A percentile compares a stretch with the other conserved stretches of the same genome.
Conservation (phyloP, 2,797 vertebrate species). For the Telmatherina bonti region DNA sequence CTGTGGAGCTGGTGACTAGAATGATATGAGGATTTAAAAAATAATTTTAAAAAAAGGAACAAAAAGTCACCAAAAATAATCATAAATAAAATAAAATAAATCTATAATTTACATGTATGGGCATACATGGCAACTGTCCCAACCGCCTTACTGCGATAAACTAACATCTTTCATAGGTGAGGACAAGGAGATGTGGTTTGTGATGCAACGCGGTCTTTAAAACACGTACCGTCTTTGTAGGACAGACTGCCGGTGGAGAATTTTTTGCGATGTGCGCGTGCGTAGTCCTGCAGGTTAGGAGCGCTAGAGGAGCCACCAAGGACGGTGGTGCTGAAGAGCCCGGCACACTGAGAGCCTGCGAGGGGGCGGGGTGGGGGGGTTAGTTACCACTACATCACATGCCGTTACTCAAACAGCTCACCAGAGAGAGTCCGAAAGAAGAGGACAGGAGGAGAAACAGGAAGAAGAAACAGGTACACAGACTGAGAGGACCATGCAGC, state of each 20-base stretch:
- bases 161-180: neutral
- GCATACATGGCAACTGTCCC: constrained; percentile 15
- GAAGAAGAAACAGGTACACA: constrained; percentile 35
- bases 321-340: constrained; percentile 99
- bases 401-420: constrained; percentile 69
- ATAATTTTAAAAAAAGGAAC: constrained; percentile 20
- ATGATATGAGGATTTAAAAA: constrained; percentile 21
- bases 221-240: constrained; percentile 98
- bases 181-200: constrained; percentile 30
- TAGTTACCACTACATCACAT: constrained; percentile 85
- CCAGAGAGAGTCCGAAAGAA: constrained; percentile 32
- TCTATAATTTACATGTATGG: constrained; percentile 25
- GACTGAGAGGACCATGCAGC: constrained; percentile 38
- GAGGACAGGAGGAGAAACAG: constrained; percentile 23
- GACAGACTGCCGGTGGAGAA: constrained; percentile 93
- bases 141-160: neutral
- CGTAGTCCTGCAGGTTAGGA: constrained; percentile 99
- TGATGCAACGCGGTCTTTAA: constrained; percentile 44
- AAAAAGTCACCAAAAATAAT: constrained; percentile 17
- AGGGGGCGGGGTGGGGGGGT: constrained; percentile 68
- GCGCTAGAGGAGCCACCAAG: constrained; percentile 99
- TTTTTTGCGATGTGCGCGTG: constrained; percentile 98
- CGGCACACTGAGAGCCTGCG: constrained; percentile 98
- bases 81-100: neutral
- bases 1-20: constrained; percentile 33